phyloP scores from a whole-genome alignment of 2,888 invertebrate species.

The Tenodera sinensis region DNA sequence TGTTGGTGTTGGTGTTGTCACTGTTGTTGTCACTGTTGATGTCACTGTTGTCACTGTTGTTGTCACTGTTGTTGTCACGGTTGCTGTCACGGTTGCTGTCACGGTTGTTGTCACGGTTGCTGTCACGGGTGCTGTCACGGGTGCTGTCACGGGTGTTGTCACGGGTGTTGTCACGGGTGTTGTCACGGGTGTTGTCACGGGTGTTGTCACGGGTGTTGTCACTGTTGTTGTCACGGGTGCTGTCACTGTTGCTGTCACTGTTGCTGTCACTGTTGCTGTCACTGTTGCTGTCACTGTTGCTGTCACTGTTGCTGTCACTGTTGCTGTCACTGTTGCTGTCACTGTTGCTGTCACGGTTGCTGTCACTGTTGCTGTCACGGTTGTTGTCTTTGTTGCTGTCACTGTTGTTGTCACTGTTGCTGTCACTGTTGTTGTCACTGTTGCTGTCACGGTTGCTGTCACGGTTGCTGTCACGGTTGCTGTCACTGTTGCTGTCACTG shows the following conservation, averaged over 20 bases:
- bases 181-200: background rate
- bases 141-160: too few species aligned
- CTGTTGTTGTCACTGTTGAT: background rate
- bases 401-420: background rate
- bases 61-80: background rate
- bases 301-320: constrained; percentile 3
- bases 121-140: too few species aligned
- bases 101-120: too few species aligned
- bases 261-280: background rate
- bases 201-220: background rate
- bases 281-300: constrained; percentile 12
- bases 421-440: constrained; percentile 3
- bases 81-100: background rate
- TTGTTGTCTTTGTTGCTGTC: too few species aligned
- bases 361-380: constrained; percentile 3
- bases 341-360: constrained; percentile 15
- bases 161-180: too few species aligned
- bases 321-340: constrained; percentile 9
- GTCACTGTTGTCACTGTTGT: background rate
- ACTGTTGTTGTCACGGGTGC: background rate
- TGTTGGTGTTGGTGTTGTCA: too few species aligned
- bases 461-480: too few species aligned
- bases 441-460: background rate
- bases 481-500: background rate
- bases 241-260: constrained; percentile 9